These are phyloP conservation scores for Amaurobius ferox DNA, from an alignment of 2,888 invertebrate genomes.

Conservation along the genomic window DNA sequence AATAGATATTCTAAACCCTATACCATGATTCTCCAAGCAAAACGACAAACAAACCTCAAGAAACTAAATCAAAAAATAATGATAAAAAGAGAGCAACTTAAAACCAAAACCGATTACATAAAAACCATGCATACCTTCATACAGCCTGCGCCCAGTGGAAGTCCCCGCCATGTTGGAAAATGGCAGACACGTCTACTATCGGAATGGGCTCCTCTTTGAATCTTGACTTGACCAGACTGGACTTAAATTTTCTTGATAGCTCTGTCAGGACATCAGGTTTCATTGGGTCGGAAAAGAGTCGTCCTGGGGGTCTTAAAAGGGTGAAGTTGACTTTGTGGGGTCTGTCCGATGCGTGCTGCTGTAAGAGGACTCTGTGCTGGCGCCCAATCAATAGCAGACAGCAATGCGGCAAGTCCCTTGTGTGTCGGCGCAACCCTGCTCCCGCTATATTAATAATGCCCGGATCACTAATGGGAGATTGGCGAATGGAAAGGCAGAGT, in stretches of 20 bases:
- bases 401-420: constrained; percentile 68
- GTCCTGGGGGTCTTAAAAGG: not conserved
- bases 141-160: constrained; percentile 22
- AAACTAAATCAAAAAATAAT: not conserved
- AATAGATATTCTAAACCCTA: too few relatives aligned
- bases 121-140: constrained; percentile 39
- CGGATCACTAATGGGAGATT: constrained; percentile 56
- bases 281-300: not conserved
- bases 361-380: constrained; percentile 16
- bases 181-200: constrained; percentile 33
- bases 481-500: constrained; percentile 30
- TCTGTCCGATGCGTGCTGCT: not conserved
- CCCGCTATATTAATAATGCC: constrained; percentile 61
- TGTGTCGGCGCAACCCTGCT: constrained; percentile 46
- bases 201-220: not conserved
- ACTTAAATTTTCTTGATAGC: not conserved
- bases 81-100: not conserved
- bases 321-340: not conserved
- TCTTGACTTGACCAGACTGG: not conserved
- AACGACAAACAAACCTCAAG: too few relatives aligned
- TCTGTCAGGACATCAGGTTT: not conserved
- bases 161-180: constrained; percentile 59
- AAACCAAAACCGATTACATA: not conserved
- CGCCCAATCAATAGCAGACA: constrained; percentile 68
- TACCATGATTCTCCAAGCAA: too few relatives aligned